phyloP scores from a whole-genome alignment of 2,113 vertebrate species.

The Tragelaphus buxtoni region DNA sequence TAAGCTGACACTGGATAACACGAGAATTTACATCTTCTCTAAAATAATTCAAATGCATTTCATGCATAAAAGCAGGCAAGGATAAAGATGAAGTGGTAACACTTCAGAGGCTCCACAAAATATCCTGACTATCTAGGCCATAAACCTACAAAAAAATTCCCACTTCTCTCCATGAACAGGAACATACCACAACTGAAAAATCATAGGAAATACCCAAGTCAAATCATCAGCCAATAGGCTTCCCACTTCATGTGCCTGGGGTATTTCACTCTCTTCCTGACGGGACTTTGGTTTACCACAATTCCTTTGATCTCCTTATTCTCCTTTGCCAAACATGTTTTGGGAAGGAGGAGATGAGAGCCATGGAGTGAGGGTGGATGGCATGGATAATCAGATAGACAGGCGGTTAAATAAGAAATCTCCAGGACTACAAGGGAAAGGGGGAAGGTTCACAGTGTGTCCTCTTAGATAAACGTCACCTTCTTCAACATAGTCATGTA shows the following conservation, averaged over 20 bases:
- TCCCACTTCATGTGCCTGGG: neutral
- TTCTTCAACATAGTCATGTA: neutral
- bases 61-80: slow-evolving; percentile 36
- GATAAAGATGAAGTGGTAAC: slow-evolving; percentile 47
- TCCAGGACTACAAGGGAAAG: neutral
- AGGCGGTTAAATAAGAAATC: neutral
- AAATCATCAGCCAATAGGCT: neutral
- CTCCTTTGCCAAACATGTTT: neutral
- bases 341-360: neutral
- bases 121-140: slow-evolving; percentile 30
- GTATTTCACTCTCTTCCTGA: neutral
- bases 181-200: neutral
- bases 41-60: slow-evolving; percentile 51
- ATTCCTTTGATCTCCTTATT: neutral
- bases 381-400: neutral
- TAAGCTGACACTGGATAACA: slow-evolving; percentile 61
- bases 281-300: neutral
- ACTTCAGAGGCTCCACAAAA: slow-evolving; percentile 57
- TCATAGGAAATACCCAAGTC: neutral
- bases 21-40: slow-evolving; percentile 54
- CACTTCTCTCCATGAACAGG: slow-evolving; percentile 19
- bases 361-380: neutral
- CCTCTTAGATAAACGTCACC: neutral
- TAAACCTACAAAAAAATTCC: slow-evolving; percentile 39
- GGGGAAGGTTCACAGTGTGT: neutral